phyloP scores from a whole-genome alignment of 1,140 invertebrate species.

The Leptinotarsa texana region DNA sequence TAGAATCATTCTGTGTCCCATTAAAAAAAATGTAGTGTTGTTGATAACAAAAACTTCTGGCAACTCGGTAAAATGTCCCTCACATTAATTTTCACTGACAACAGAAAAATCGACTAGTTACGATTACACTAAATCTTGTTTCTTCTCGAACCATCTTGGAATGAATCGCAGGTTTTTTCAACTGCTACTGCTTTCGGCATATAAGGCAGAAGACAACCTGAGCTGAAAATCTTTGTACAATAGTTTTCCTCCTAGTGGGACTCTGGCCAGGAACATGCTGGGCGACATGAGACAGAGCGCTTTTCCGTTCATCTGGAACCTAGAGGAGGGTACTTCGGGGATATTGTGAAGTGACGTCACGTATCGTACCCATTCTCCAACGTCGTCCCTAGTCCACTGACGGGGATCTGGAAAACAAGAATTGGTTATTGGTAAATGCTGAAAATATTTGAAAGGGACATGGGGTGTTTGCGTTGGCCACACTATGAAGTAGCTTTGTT shows the following conservation, averaged over 20 bases:
- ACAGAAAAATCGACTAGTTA: no score
- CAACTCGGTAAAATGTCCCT: no score
- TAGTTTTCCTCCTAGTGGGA: slow-evolving; percentile 69
- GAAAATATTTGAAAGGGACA: no score
- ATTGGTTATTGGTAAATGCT: slow-evolving; percentile 14
- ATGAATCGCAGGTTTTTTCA: slow-evolving; percentile 1
- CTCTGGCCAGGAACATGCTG: slow-evolving; percentile 72
- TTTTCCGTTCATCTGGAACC: slow-evolving; percentile 80
- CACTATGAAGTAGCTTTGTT: no score
- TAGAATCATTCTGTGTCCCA: no score
- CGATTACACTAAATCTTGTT: no score
- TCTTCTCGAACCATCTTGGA: no score
- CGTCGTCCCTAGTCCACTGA: slow-evolving; percentile 69
- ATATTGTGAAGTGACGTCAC: slow-evolving; percentile 65
- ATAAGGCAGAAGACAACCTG: slow-evolving; percentile 47
- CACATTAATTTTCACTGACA: no score
- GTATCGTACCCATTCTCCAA: slow-evolving; percentile 66
- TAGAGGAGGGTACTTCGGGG: slow-evolving; percentile 60
- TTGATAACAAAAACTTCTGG: no score
- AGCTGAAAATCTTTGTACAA: slow-evolving; percentile 62
- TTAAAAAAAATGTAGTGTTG: no score
- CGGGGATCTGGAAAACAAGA: slow-evolving; percentile 65
- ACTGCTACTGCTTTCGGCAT: slow-evolving; percentile 34
- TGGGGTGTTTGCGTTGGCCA: no score
- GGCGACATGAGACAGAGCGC: slow-evolving; percentile 74